These are phyloP conservation scores for Aphaenogaster floridana DNA, from an alignment of 1,140 invertebrate genomes.

Conservation along the genomic window DNA sequence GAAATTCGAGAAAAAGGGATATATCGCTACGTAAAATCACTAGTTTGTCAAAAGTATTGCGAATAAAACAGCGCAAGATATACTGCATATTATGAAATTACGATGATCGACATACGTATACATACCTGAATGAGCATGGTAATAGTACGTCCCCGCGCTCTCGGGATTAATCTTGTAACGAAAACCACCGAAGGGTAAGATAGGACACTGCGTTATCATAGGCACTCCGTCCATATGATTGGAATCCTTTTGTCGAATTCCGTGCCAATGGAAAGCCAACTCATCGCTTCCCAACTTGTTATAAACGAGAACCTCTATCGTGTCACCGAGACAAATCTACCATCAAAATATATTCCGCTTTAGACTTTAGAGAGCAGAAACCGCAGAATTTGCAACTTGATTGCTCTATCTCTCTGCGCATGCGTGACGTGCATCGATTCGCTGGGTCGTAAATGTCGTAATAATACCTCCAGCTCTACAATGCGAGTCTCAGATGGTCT, in stretches of 20 bases:
- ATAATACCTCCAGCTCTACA: no score
- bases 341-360: background rate
- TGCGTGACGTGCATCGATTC: no score
- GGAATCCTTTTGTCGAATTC: conserved; percentile 76
- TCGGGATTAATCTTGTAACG: conserved; percentile 87
- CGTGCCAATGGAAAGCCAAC: conserved; percentile 85
- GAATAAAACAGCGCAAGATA: no score
- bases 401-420: no score
- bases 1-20: no score
- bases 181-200: conserved; percentile 87
- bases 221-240: conserved; percentile 89
- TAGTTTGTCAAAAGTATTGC: background rate
- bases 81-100: no score
- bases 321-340: conserved; percentile 93
- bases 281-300: conserved; percentile 75
- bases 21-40: no score
- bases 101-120: background rate
- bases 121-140: conserved; percentile 88
- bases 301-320: conserved; percentile 90
- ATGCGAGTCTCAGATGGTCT: no score
- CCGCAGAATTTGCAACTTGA: no score
- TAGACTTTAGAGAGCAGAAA: background rate
- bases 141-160: conserved; percentile 88
- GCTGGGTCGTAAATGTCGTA: no score
- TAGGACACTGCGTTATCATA: conserved; percentile 89